A percentile compares a stretch with the other conserved stretches of the same genome.
Evolutionary conservation across 2,888 invertebrate species (phyloP).

Genomic region (Cordilura impudica): DNA sequence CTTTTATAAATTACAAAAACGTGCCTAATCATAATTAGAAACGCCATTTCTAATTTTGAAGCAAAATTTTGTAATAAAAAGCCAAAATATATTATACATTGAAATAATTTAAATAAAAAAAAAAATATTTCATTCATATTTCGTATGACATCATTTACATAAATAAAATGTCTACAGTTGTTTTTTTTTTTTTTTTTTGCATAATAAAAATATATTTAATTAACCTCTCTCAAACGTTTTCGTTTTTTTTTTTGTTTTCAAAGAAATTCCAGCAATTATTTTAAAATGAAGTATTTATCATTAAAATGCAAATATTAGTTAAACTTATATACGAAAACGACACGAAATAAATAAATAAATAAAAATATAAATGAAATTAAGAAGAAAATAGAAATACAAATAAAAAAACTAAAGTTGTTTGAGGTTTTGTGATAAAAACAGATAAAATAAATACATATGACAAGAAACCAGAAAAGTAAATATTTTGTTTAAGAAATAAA

Average conservation of each 20-base stretch:
- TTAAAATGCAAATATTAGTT: neutral
- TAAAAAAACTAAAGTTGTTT: neutral
- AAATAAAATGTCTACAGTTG: conserved; percentile 12
- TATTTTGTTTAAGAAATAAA: conserved; percentile 18
- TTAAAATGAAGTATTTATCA: neutral
- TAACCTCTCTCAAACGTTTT: neutral
- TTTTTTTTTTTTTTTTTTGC: neutral
- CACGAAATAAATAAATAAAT: neutral
- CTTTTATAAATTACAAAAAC: neutral
- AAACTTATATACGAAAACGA: neutral
- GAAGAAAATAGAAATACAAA: neutral
- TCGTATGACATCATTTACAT: conserved; percentile 49
- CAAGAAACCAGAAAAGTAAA: neutral
- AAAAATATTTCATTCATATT: conserved; percentile 26
- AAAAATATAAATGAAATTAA: neutral
- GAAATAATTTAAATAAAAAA: conserved; percentile 30
- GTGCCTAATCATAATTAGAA: conserved; percentile 25
- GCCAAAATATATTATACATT: no score
- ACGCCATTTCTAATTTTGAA: conserved; percentile 13
- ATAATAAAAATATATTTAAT: neutral
- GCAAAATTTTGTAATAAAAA: conserved; percentile 24
- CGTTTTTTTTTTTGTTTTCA: neutral
- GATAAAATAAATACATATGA: neutral
- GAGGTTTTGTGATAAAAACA: neutral
- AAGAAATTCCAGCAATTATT: neutral